phyloP scores from a whole-genome alignment of 2,113 vertebrate genomes.

The Callipepla californica region DNA sequence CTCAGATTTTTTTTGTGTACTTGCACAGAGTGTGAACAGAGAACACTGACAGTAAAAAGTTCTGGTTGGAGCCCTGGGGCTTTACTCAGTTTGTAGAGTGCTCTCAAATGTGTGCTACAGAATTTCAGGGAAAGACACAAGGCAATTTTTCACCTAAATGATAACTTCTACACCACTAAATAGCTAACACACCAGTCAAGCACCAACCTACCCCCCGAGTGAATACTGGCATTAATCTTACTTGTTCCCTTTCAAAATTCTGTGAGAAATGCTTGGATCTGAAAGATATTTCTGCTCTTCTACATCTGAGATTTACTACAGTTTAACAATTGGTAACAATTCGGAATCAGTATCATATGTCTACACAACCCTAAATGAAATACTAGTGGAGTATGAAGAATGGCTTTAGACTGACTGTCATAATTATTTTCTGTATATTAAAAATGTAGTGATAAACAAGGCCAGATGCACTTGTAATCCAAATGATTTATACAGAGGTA shows the following conservation, averaged over 20 bases:
- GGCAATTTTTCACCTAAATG: not conserved
- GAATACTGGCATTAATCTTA: not conserved
- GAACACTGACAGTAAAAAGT: not conserved
- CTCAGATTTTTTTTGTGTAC: not conserved
- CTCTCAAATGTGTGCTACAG: not conserved
- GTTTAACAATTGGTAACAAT: not conserved
- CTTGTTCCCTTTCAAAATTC: not conserved
- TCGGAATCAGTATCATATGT: not conserved
- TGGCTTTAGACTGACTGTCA: fast-evolving
- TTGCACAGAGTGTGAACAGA: not conserved
- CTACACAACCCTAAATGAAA: not conserved
- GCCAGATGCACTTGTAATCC: not conserved
- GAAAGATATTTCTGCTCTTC: not conserved
- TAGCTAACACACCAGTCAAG: not conserved
- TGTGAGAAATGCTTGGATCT: not conserved
- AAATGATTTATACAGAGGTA: not conserved
- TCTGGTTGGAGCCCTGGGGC: not conserved
- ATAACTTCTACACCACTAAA: not conserved
- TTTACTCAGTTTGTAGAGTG: not conserved
- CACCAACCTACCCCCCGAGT: not conserved
- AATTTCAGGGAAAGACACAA: not conserved
- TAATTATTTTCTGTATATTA: not conserved
- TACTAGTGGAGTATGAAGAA: not conserved
- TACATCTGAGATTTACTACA: not conserved
- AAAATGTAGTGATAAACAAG: not conserved